phyloP scores from a whole-genome alignment of 1,140 invertebrate genomes.

The Dolichoris vasculosae region DNA sequence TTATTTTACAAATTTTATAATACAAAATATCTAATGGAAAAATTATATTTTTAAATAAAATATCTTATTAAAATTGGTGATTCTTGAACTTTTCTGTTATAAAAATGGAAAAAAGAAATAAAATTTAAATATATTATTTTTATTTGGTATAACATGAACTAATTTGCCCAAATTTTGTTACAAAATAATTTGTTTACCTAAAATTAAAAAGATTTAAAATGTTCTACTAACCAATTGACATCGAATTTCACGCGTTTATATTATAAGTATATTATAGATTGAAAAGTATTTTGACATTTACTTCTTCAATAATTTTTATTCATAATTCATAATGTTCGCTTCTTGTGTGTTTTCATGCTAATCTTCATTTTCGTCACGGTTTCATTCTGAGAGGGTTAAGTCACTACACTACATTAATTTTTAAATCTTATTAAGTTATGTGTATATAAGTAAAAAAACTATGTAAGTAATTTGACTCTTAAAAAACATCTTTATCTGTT shows the following conservation, averaged over 20 bases:
- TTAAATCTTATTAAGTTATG: not conserved
- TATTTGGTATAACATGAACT: not conserved
- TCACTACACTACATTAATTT: conserved; percentile 11
- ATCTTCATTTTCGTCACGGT: conserved; percentile 45
- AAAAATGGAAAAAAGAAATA: not conserved
- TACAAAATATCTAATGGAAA: no score
- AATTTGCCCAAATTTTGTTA: no score
- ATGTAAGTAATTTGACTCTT: not conserved
- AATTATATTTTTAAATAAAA: no score
- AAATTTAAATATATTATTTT: not conserved
- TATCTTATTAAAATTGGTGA: no score
- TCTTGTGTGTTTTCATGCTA: conserved; percentile 56
- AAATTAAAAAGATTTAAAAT: not conserved
- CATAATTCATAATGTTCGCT: conserved; percentile 52
- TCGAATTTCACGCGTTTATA: not conserved
- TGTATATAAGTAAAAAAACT: not conserved
- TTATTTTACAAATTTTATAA: no score
- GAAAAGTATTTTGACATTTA: conserved; percentile 30
- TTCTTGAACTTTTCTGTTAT: not conserved
- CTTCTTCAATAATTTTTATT: conserved; percentile 38
- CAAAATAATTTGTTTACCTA: not conserved
- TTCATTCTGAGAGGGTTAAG: conserved; percentile 14
- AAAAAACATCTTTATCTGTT: not conserved
- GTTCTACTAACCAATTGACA: not conserved
- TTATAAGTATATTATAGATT: not conserved